Conservation (phyloP, 2,797 vertebrate genomes). For the Melanogrammus aeglefinus region DNA sequence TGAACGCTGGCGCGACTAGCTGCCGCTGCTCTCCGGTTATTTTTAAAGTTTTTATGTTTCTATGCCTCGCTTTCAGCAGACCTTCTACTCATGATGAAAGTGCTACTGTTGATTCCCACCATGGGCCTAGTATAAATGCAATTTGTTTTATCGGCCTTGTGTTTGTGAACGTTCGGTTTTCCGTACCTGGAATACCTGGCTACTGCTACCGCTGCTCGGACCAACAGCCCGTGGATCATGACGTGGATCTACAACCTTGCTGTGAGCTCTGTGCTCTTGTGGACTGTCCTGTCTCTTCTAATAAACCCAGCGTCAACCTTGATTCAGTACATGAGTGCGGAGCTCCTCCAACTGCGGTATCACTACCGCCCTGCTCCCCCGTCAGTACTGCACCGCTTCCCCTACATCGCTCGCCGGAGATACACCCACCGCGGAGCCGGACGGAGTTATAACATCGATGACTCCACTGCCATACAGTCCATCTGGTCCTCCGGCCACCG, state of each 20-base stretch:
- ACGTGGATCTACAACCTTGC: not conserved
- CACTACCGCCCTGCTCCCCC: not conserved
- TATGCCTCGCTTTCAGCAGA: no score
- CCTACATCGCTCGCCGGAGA: no score
- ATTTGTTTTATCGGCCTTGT: no score
- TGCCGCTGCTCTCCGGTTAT: not conserved
- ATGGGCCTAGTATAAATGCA: no score
- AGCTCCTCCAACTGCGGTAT: not conserved
- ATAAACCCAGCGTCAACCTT: no score
- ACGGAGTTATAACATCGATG: slow-evolving; percentile 1
- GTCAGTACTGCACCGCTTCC: not conserved
- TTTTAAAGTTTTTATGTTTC: no score
- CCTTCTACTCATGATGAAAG: no score
- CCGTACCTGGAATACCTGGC: not conserved
- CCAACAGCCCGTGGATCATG: not conserved
- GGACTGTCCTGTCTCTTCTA: no score
- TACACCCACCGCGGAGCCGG: not conserved
- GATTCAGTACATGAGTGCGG: no score
- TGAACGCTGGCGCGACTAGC: slow-evolving; percentile 3
- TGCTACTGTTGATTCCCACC: no score
- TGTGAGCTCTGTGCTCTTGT: not conserved
- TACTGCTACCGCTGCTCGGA: not conserved
- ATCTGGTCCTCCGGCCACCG: not conserved
- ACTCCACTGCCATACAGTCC: not conserved
- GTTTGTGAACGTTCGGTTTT: no score